phyloP scores from a whole-genome alignment of 2,888 invertebrate genomes.

The Polietes domitor region DNA sequence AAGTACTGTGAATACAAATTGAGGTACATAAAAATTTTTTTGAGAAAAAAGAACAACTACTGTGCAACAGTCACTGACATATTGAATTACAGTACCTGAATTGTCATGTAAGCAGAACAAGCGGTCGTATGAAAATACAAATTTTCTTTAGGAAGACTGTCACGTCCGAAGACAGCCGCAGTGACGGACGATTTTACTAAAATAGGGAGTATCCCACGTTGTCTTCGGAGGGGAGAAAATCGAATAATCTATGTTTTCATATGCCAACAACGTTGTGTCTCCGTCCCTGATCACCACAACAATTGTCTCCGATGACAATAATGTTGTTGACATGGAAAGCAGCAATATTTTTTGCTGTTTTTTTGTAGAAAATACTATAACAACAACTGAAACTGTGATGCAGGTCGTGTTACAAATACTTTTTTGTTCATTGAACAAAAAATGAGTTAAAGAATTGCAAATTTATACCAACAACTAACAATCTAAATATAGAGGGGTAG shows the following conservation, averaged over 20 bases:
- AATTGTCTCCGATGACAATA: constrained; percentile 47
- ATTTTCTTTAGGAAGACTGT: too few species aligned
- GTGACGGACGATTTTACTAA: too few species aligned
- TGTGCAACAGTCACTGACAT: constrained; percentile 38
- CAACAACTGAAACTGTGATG: constrained; percentile 55
- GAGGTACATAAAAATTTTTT: background rate
- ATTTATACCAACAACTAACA: background rate
- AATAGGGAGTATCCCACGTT: too few species aligned
- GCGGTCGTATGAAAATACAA: too few species aligned
- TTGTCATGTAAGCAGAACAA: constrained; percentile 24
- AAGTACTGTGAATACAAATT: background rate
- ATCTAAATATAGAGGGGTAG: background rate
- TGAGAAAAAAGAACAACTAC: background rate
- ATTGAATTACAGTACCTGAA: constrained; percentile 64
- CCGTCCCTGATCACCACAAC: background rate
- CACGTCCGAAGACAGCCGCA: too few species aligned
- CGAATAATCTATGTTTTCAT: too few species aligned
- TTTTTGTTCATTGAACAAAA: too few species aligned
- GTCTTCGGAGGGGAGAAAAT: too few species aligned
- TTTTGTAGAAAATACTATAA: constrained; percentile 11
- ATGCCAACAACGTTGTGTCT: too few species aligned
- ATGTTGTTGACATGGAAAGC: constrained; percentile 55
- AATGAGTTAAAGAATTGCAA: too few species aligned
- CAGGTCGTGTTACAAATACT: constrained; percentile 66
- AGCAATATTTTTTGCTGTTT: constrained; percentile 15